Evolutionary conservation across 2,113 vertebrate species (phyloP).

Genomic region (Mus pahari): DNA sequence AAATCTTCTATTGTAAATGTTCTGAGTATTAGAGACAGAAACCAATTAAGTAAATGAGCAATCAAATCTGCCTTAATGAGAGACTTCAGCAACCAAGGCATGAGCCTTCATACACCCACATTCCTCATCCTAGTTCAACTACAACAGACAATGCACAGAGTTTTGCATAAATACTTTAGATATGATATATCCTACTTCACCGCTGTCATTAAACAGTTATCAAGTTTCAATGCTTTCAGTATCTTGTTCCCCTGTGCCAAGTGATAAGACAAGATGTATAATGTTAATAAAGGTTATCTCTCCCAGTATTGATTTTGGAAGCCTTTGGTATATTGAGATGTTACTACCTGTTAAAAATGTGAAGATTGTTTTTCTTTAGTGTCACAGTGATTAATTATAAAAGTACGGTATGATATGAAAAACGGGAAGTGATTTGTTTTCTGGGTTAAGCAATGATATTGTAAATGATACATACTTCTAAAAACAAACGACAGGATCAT

Average conservation of each 20-base stretch:
- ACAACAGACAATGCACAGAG: neutral
- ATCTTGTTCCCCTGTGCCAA: neutral
- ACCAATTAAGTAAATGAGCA: neutral
- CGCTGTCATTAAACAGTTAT: neutral
- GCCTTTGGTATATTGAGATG: neutral
- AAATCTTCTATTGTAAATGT: neutral
- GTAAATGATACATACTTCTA: neutral
- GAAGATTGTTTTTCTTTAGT: constrained; percentile 4
- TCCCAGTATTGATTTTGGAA: constrained; percentile 12
- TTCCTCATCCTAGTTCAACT: neutral
- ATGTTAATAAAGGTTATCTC: constrained; percentile 43
- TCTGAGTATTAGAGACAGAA: neutral
- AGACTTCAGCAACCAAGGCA: neutral
- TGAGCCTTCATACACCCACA: neutral
- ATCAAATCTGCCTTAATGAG: neutral
- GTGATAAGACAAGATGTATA: constrained; percentile 34
- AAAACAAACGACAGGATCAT: fast-evolving
- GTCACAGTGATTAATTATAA: neutral
- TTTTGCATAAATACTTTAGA: constrained; percentile 35
- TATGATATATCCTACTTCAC: constrained; percentile 2
- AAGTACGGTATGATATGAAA: neutral
- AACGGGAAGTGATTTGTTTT: neutral
- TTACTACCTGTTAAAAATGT: constrained; percentile 30
- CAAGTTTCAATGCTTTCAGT: neutral
- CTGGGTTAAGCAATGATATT: neutral